These are phyloP conservation scores for Ameiurus melas DNA, from an alignment of 2,113 vertebrate genomes.

Conservation along the genomic window DNA sequence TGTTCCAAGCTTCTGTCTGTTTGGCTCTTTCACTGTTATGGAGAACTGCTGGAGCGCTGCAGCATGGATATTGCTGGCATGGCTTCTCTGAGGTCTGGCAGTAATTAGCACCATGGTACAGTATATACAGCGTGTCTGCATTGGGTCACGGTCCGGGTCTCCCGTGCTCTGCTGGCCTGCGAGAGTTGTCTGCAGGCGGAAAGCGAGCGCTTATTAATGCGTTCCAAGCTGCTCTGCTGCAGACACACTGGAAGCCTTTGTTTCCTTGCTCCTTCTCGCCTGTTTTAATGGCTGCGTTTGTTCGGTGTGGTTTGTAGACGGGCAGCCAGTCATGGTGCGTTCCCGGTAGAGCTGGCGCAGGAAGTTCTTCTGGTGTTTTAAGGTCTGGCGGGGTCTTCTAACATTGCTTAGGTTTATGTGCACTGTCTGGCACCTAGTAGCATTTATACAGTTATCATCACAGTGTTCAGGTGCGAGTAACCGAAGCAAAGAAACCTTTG, in stretches of 20 bases:
- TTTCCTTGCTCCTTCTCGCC: background rate
- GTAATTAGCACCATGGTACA: slow-evolving; percentile 47
- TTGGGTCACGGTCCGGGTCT: slow-evolving; percentile 19
- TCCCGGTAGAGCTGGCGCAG: background rate
- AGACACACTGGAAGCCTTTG: slow-evolving; percentile 41
- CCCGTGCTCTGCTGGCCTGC: slow-evolving; percentile 1
- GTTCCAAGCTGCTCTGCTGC: slow-evolving; percentile 36
- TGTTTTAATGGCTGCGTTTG: slow-evolving; percentile 17
- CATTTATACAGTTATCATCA: background rate
- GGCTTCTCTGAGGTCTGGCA: slow-evolving; percentile 41
- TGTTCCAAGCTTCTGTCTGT: slow-evolving; percentile 22
- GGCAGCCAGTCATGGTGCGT: background rate
- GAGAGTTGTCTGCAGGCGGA: slow-evolving; percentile 25
- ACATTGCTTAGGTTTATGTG: slow-evolving; percentile 17
- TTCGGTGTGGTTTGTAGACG: background rate
- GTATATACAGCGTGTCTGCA: slow-evolving; percentile 45
- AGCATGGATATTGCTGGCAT: slow-evolving; percentile 34
- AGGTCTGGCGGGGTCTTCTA: background rate
- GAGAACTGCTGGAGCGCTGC: slow-evolving; percentile 2
- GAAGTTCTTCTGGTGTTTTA: slow-evolving; percentile 16
- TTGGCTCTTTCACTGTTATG: slow-evolving; percentile 24
- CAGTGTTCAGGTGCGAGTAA: slow-evolving; percentile 2
- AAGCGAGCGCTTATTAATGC: slow-evolving; percentile 38
- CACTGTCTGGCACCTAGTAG: slow-evolving; percentile 5
- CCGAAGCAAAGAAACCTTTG: background rate